Evolutionary conservation across 2,797 vertebrate genomes (phyloP).

Genomic region (Oreortyx pictus): DNA sequence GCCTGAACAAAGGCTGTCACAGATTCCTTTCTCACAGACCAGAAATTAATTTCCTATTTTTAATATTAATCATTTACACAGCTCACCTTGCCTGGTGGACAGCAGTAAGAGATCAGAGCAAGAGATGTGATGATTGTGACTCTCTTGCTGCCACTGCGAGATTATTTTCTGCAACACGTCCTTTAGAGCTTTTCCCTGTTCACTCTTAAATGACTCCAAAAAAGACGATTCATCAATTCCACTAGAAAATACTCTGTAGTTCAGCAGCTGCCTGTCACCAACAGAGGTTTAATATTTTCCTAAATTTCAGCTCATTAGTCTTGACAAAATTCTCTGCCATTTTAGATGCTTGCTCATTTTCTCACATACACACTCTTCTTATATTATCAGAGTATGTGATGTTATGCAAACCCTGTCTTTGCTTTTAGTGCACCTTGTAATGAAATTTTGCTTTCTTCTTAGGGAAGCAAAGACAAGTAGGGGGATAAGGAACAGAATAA

Average conservation of each 20-base stretch:
- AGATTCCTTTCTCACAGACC: background rate
- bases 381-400: background rate
- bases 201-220: background rate
- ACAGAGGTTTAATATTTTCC: background rate
- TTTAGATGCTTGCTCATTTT: background rate
- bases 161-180: background rate
- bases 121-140: background rate
- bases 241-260: background rate
- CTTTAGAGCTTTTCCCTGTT: background rate
- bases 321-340: background rate
- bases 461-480: background rate
- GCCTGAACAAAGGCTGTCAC: background rate
- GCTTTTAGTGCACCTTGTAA: background rate
- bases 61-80: background rate
- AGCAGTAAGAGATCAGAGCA: background rate
- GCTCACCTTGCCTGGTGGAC: background rate
- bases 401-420: background rate
- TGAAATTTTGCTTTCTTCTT: background rate
- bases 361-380: background rate
- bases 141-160: background rate
- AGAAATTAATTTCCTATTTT: background rate
- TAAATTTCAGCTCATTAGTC: background rate
- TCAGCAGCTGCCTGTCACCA: background rate
- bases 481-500: background rate
- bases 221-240: background rate